Conservation (phyloP, 2,797 vertebrate genomes). For the Bradypodion pumilum region DNA sequence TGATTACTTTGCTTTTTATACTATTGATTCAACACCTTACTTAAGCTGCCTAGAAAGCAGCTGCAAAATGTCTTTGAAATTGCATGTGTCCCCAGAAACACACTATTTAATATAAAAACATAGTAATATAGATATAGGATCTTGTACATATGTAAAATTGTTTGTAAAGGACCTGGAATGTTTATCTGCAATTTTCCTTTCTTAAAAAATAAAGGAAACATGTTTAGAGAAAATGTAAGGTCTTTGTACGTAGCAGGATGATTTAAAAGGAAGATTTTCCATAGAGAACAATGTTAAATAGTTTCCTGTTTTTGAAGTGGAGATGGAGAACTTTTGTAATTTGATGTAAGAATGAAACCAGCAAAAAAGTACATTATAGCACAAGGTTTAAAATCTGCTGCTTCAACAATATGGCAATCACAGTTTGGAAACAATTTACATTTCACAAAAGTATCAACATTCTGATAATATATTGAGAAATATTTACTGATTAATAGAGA, state of each 20-base stretch:
- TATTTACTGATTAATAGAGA: background rate
- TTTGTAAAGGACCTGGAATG: conserved; percentile 20
- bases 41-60: background rate
- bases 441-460: background rate
- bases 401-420: background rate
- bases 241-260: background rate
- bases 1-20: too few relatives aligned
- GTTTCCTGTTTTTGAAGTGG: fast-evolving
- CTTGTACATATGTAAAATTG: fast-evolving
- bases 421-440: background rate
- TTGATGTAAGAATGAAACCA: fast-evolving
- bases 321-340: background rate
- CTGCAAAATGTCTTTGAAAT: conserved; percentile 3
- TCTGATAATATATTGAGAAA: background rate
- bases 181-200: background rate
- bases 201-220: fast-evolving
- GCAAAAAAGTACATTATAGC: conserved; percentile 1
- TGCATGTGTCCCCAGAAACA: background rate
- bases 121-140: conserved; percentile 39
- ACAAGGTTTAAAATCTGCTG: background rate
- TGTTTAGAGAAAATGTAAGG: background rate
- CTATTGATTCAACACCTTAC: background rate
- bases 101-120: background rate
- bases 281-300: background rate
- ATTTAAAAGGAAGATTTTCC: background rate